Evolutionary conservation across 2,113 vertebrate species (phyloP).

Genomic region (Pituophis catenifer): DNA sequence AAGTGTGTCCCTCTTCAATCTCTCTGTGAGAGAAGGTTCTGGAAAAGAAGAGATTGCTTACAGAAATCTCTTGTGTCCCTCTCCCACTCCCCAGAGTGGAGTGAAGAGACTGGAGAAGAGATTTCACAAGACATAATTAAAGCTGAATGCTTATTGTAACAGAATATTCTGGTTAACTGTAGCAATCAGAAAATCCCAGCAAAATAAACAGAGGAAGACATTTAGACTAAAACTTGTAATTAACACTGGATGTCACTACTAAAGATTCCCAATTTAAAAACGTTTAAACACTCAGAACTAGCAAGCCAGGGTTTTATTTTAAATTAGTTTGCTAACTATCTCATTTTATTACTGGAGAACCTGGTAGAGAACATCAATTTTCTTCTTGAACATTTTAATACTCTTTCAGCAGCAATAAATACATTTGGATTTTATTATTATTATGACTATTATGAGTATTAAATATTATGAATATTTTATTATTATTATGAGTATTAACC

Average conservation of each 20-base stretch:
- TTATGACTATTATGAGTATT: too few species aligned
- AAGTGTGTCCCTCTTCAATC: background rate
- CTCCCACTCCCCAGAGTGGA: background rate
- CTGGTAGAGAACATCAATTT: background rate
- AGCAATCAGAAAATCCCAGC: background rate
- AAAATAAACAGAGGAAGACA: background rate
- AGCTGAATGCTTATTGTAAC: background rate
- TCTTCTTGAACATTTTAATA: background rate
- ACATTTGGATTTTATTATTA: background rate
- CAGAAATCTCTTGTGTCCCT: background rate
- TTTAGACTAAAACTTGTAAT: background rate
- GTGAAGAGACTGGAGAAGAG: background rate
- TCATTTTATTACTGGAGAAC: background rate
- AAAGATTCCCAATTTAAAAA: background rate
- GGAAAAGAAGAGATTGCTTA: background rate
- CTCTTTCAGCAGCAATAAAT: background rate
- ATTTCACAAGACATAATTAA: background rate
- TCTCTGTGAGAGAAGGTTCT: background rate
- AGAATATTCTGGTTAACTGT: background rate
- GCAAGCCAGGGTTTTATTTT: background rate
- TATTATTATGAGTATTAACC: background rate
- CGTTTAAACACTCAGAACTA: background rate
- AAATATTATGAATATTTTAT: too few species aligned
- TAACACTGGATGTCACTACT: background rate
- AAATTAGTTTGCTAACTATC: background rate